Conservation (phyloP, 2,888 invertebrate species). For the Microplitis deprimator region DNA sequence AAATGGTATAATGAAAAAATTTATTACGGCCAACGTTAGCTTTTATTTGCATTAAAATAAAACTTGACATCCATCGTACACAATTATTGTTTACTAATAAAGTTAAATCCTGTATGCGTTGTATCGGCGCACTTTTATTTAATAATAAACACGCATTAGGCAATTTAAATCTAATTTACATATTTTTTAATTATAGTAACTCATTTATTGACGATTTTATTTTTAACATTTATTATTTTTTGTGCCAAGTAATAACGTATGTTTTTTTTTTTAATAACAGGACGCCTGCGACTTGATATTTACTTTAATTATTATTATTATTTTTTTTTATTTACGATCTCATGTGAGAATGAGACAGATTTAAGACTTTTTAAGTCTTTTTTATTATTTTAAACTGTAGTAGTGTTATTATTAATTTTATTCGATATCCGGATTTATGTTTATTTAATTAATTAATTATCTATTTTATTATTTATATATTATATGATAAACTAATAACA, state of each 20-base stretch:
- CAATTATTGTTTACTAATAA: neutral
- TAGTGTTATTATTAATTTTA: slow-evolving; percentile 31
- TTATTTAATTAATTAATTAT: slow-evolving; percentile 25
- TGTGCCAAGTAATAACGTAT: slow-evolving; percentile 42
- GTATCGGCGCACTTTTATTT: neutral
- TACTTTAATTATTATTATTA: neutral
- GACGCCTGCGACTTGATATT: slow-evolving; percentile 17
- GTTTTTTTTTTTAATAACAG: slow-evolving; percentile 33
- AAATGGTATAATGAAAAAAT: slow-evolving; percentile 1
- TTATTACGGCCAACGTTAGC: neutral
- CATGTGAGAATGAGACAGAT: slow-evolving; percentile 6
- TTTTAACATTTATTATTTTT: neutral
- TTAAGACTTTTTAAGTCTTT: slow-evolving; percentile 23
- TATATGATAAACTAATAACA: slow-evolving; percentile 53
- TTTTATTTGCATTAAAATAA: neutral
- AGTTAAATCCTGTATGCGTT: slow-evolving; percentile 8
- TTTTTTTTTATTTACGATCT: neutral
- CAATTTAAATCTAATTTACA: slow-evolving; percentile 31
- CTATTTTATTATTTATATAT: slow-evolving; percentile 15
- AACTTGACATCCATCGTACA: neutral
- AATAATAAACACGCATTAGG: slow-evolving; percentile 11
- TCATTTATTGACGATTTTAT: slow-evolving; percentile 30
- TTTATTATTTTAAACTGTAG: slow-evolving; percentile 35
- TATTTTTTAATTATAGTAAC: slow-evolving; percentile 22
- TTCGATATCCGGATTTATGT: slow-evolving; percentile 29